Evolutionary conservation across 2,797 vertebrate genomes (phyloP).

Genomic region (Salarias fasciatus): DNA sequence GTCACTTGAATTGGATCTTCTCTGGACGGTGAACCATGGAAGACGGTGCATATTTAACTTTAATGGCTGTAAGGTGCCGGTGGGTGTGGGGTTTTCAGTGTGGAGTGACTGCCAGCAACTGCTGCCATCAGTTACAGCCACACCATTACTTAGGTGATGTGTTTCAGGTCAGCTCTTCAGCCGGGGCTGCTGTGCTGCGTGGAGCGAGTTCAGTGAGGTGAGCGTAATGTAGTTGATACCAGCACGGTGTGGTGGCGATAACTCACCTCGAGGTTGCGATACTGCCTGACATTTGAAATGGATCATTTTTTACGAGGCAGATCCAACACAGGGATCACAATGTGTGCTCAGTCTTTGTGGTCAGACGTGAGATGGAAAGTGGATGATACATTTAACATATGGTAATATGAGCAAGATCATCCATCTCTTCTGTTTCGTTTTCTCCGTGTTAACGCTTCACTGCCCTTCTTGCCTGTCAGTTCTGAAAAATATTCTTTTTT

Average conservation of each 20-base stretch:
- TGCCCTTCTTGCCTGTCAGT: slow-evolving; percentile 8
- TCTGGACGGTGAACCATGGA: slow-evolving; percentile 46
- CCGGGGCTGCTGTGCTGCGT: slow-evolving; percentile 34
- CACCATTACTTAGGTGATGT: slow-evolving; percentile 59
- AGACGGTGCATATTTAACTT: slow-evolving; percentile 65
- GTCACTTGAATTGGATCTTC: slow-evolving; percentile 46
- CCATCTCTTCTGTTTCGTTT: slow-evolving; percentile 20
- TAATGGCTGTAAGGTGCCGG: slow-evolving; percentile 42
- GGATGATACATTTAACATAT: slow-evolving; percentile 22
- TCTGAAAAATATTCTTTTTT: slow-evolving; percentile 7
- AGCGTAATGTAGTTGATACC: slow-evolving; percentile 62
- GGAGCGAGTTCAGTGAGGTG: slow-evolving; percentile 54
- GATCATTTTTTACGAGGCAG: slow-evolving; percentile 40
- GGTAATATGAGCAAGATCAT: slow-evolving; percentile 16
- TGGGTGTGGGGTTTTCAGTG: slow-evolving; percentile 51
- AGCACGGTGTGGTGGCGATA: slow-evolving; percentile 35
- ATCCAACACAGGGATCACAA: slow-evolving; percentile 11
- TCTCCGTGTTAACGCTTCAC: slow-evolving; percentile 12
- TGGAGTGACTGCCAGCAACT: slow-evolving; percentile 53
- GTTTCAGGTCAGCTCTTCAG: slow-evolving; percentile 63
- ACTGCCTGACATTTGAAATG: slow-evolving; percentile 47
- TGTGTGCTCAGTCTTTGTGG: background rate
- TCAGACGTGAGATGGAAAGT: slow-evolving; percentile 3
- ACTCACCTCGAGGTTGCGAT: slow-evolving; percentile 40
- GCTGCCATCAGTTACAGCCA: slow-evolving; percentile 57